Evolutionary conservation across 2,113 vertebrate species (phyloP), one percentile per base, ranked within the genome.

Genomic region (Lethenteron reissneri): DNA sequence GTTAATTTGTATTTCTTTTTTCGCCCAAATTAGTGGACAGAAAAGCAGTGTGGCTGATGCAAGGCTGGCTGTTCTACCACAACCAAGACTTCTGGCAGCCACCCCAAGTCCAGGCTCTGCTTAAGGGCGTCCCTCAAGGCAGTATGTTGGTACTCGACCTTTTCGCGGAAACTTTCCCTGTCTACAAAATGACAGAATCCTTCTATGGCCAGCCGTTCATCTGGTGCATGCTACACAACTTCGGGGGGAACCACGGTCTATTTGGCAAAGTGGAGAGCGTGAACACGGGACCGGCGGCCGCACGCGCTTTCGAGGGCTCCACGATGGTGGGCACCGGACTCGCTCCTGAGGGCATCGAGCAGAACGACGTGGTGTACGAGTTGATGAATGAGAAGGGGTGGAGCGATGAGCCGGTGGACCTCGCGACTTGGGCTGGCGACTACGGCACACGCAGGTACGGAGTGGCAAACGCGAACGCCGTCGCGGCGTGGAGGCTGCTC

Each of bases 161-260:
- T 71, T 92, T 92, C 56, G 92, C 94, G 0, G 94, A 99, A 78
- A 85, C 82, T 2, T 83, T 80, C 73, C 90, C 94, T 0, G 78
- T 85, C 25, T 97, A 88, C 74, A 76, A 76, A 19, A 84, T 78
- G 77, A 96, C 92, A 0, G 76, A 86, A 58, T 99, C 94, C 71
- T 97, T 99, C 80, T 89, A 85, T 0, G 94, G 94, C 12, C 94
- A 99, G 78, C 94, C 92, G 11, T 99, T 97, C 76, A 95, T 99
- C 78, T 99, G 94, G 94, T 99, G 94, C 78, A 96, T 99, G 92
- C 81, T 99, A 74, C 87, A 99, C 71, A 97, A 97, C 82, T 99
- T 99, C 0, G 94, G 94, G 1, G 94, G 92, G 56, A 99, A 94
- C 75, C 88, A 83, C 0, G 94, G 94, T 14, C 82, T 97, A 69